Conservation (phyloP, 2,888 invertebrate genomes). For the Mesorhabditis belari region DNA sequence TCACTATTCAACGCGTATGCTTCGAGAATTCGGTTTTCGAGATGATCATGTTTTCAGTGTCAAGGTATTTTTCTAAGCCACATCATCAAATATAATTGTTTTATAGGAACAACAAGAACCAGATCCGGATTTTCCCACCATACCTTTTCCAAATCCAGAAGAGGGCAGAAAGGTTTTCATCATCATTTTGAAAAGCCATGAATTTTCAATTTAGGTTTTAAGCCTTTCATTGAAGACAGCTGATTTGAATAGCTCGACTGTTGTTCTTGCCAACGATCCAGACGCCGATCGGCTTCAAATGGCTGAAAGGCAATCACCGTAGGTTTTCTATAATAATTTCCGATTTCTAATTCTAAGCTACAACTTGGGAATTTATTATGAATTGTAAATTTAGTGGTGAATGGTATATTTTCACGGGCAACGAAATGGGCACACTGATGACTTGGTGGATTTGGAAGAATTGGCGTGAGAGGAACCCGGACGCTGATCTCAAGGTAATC, state of each 20-base stretch:
- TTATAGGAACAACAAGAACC: slow-evolving; percentile 67
- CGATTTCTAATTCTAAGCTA: too few species aligned
- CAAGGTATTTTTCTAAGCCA: slow-evolving; percentile 12
- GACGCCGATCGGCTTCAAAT: slow-evolving; percentile 92
- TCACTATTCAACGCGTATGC: slow-evolving; percentile 69
- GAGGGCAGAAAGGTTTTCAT: slow-evolving; percentile 64
- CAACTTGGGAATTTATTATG: not conserved
- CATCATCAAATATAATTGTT: not conserved
- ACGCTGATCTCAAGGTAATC: slow-evolving; percentile 36
- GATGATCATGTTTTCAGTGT: slow-evolving; percentile 53
- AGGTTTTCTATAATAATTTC: slow-evolving; percentile 14
- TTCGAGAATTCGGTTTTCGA: slow-evolving; percentile 68
- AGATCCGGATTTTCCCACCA: slow-evolving; percentile 93
- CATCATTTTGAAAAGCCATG: not conserved
- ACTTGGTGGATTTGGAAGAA: slow-evolving; percentile 83
- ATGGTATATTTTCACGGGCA: slow-evolving; percentile 88
- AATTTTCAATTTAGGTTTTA: slow-evolving; percentile 37
- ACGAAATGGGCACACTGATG: slow-evolving; percentile 84
- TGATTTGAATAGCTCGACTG: slow-evolving; percentile 63
- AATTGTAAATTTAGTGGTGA: slow-evolving; percentile 59
- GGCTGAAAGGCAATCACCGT: slow-evolving; percentile 73
- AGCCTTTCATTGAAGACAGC: slow-evolving; percentile 73
- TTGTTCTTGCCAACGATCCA: slow-evolving; percentile 93
- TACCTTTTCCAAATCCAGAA: slow-evolving; percentile 94
- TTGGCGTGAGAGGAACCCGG: slow-evolving; percentile 56